phyloP scores from a whole-genome alignment of 1,140 invertebrate species.

The Eubasilissa regina region DNA sequence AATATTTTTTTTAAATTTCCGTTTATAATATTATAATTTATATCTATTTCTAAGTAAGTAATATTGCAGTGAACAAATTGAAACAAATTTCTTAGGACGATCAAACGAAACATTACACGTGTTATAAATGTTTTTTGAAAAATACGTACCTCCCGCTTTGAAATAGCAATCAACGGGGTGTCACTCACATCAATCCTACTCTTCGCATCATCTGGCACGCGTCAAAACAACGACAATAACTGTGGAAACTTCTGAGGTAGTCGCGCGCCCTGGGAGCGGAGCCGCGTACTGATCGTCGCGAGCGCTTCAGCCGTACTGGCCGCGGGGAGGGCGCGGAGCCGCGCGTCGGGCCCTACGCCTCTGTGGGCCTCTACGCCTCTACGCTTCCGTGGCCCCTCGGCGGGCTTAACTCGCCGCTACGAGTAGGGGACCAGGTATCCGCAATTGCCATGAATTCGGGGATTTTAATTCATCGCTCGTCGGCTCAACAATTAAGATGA shows the following conservation, averaged over 20 bases:
- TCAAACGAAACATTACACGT: too few relatives aligned
- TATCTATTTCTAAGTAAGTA: too few relatives aligned
- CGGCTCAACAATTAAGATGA: too few relatives aligned
- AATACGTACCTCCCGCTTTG: slow-evolving; percentile 21
- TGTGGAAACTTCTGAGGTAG: slow-evolving; percentile 24
- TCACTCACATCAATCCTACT: slow-evolving; percentile 45
- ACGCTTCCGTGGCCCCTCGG: slow-evolving; percentile 11
- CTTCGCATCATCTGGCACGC: slow-evolving; percentile 34
- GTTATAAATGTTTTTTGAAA: neutral
- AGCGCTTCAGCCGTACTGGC: slow-evolving; percentile 20
- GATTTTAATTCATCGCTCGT: too few relatives aligned
- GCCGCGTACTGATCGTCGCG: slow-evolving; percentile 25
- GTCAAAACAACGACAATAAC: slow-evolving; percentile 49
- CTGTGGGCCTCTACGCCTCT: neutral
- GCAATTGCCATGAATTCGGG: neutral
- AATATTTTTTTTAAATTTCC: too few relatives aligned
- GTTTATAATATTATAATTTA: too few relatives aligned
- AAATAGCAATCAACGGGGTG: slow-evolving; percentile 40
- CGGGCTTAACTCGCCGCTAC: slow-evolving; percentile 11
- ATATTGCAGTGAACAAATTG: too few relatives aligned
- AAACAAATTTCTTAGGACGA: too few relatives aligned
- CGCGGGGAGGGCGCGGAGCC: neutral
- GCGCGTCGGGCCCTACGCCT: neutral
- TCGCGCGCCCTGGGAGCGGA: slow-evolving; percentile 7
- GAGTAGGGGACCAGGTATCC: slow-evolving; percentile 19